phyloP scores from a whole-genome alignment of 2,113 vertebrate species.

The Pica pica region DNA sequence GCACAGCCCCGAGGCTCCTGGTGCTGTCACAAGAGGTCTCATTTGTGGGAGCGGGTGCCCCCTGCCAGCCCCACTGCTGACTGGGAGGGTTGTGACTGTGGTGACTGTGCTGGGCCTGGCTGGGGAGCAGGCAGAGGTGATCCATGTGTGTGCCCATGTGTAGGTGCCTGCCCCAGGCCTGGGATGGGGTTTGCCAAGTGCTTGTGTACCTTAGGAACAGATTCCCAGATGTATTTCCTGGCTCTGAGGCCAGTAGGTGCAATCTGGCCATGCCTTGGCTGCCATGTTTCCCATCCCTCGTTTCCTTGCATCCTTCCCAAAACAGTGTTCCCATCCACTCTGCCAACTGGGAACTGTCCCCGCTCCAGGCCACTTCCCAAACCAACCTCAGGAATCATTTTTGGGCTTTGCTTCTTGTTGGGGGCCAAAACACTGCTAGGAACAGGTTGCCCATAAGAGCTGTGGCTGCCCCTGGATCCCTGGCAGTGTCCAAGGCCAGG shows the following conservation, averaged over 20 bases:
- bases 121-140: neutral
- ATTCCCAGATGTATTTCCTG: neutral
- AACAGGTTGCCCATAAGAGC: neutral
- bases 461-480: neutral
- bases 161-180: neutral
- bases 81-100: rapidly evolving
- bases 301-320: neutral
- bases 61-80: rapidly evolving
- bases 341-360: neutral
- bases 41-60: neutral
- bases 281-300: rapidly evolving
- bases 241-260: neutral
- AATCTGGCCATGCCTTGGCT: neutral
- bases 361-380: neutral
- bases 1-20: neutral
- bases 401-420: neutral
- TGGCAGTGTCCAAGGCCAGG: neutral
- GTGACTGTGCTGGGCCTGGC: neutral
- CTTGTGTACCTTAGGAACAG: neutral
- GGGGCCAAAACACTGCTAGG: neutral
- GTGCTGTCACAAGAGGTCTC: neutral
- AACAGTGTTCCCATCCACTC: neutral
- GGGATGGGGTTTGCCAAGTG: neutral
- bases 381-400: neutral
- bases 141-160: neutral